A percentile compares a stretch with the other conserved stretches of the same genome.
phyloP scores from a whole-genome alignment of 2,797 vertebrate species.

The Lindbergichthys nudifrons region DNA sequence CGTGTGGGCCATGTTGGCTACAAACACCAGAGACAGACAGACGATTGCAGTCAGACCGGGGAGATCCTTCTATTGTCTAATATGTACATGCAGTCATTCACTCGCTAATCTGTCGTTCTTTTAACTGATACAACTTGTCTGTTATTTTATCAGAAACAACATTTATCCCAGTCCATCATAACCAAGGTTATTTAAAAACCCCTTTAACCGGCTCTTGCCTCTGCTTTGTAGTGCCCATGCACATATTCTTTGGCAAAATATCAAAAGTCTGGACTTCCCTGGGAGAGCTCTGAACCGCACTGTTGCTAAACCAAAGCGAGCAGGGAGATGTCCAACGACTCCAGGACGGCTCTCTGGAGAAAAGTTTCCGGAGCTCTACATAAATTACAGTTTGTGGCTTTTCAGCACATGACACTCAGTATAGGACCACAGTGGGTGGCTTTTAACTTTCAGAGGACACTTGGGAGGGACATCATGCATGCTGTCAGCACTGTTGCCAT shows the following conservation, averaged over 20 bases:
- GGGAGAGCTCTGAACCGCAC: constrained; percentile 31
- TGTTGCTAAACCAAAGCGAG: constrained; percentile 12
- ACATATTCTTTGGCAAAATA: constrained; percentile 36
- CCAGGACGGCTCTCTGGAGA: constrained; percentile 42
- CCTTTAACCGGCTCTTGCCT: constrained; percentile 21
- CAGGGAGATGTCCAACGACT: constrained; percentile 25
- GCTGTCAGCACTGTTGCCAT: no score
- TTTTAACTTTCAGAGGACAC: constrained; percentile 26
- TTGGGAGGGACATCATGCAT: neutral
- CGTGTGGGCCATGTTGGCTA: constrained; percentile 44
- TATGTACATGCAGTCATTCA: constrained; percentile 15
- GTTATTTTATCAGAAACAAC: constrained; percentile 17
- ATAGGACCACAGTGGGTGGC: constrained; percentile 46
- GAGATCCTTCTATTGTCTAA: constrained; percentile 42
- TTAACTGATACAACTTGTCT: constrained; percentile 22
- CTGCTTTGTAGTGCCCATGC: constrained; percentile 11
- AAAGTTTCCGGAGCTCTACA: constrained; percentile 15
- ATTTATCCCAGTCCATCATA: constrained; percentile 10
- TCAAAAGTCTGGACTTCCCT: constrained; percentile 41
- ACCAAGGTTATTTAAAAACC: neutral
- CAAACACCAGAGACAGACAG: constrained; percentile 51
- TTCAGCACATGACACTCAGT: constrained; percentile 42
- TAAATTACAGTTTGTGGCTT: constrained; percentile 41
- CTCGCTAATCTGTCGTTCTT: constrained; percentile 14
- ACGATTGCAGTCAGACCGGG: constrained; percentile 50